These are phyloP conservation scores for Cataglyphis altisquamis DNA, from an alignment of 2,888 invertebrate genomes.

Conservation along the genomic window DNA sequence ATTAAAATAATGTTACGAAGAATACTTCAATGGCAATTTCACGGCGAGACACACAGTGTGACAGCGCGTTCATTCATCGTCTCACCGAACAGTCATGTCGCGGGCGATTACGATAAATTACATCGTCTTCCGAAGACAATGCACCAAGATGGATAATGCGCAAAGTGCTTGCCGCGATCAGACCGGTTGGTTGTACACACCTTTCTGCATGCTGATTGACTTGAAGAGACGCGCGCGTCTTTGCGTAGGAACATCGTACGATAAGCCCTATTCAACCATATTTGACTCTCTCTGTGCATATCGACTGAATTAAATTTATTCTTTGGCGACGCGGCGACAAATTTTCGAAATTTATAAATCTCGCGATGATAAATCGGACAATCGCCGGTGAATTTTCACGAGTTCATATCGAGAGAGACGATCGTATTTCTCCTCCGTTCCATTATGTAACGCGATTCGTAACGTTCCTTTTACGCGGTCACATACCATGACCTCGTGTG, in stretches of 20 bases:
- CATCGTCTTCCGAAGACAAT: slow-evolving; percentile 74
- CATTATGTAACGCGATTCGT: slow-evolving; percentile 65
- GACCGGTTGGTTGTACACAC: slow-evolving; percentile 26
- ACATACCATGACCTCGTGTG: slow-evolving; percentile 59
- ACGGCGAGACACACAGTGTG: slow-evolving; percentile 32
- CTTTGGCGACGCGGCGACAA: neutral
- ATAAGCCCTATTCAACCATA: slow-evolving; percentile 8
- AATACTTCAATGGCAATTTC: slow-evolving; percentile 52
- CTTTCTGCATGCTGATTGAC: slow-evolving; percentile 47
- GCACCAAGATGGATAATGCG: slow-evolving; percentile 60
- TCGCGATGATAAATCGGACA: slow-evolving; percentile 26
- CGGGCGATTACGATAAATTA: slow-evolving; percentile 74
- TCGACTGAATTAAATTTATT: neutral
- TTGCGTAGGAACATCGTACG: slow-evolving; percentile 35
- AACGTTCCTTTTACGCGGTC: slow-evolving; percentile 29
- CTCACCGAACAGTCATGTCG: slow-evolving; percentile 55
- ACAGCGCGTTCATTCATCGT: slow-evolving; percentile 65
- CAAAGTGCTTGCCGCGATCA: slow-evolving; percentile 43
- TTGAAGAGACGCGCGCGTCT: slow-evolving; percentile 9
- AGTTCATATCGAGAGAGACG: slow-evolving; percentile 1
- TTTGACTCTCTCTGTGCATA: neutral
- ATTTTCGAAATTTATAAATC: neutral
- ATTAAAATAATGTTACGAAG: slow-evolving; percentile 12
- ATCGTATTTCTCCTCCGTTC: neutral
- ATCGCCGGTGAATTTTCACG: slow-evolving; percentile 8